phyloP scores from a whole-genome alignment of 2,113 vertebrate species.

The Oncorhynchus mykiss region DNA sequence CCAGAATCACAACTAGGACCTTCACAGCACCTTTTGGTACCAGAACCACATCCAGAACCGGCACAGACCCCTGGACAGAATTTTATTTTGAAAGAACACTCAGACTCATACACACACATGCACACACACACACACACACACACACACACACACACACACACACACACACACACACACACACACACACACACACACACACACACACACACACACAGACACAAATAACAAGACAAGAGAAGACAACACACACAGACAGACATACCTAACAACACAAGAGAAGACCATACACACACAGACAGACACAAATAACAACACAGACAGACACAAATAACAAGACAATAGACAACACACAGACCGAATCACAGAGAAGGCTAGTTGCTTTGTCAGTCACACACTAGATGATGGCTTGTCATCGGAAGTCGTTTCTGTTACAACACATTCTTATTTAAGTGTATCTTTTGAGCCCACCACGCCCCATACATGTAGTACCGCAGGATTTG shows the following conservation, averaged over 20 bases:
- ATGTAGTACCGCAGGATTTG: too few relatives aligned
- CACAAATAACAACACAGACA: background rate
- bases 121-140: background rate
- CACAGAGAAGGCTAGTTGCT: too few relatives aligned
- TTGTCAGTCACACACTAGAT: too few relatives aligned
- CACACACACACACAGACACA: background rate
- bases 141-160: background rate
- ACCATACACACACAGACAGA: background rate
- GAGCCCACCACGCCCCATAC: too few relatives aligned
- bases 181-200: background rate
- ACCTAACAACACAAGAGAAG: too few relatives aligned
- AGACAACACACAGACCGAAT: background rate
- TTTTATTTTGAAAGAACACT: background rate
- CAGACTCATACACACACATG: conserved; percentile 4
- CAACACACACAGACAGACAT: background rate
- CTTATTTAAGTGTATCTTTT: too few relatives aligned
- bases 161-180: background rate
- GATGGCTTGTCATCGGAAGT: too few relatives aligned
- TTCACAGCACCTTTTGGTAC: background rate
- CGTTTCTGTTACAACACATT: too few relatives aligned
- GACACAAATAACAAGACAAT: background rate
- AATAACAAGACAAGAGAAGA: too few relatives aligned
- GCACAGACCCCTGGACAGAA: background rate
- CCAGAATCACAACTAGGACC: conserved; percentile 60
- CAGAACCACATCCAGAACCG: conserved; percentile 63